These are phyloP conservation scores for Plebejus anna DNA, from an alignment of 2,888 invertebrate species.

Conservation along the genomic window DNA sequence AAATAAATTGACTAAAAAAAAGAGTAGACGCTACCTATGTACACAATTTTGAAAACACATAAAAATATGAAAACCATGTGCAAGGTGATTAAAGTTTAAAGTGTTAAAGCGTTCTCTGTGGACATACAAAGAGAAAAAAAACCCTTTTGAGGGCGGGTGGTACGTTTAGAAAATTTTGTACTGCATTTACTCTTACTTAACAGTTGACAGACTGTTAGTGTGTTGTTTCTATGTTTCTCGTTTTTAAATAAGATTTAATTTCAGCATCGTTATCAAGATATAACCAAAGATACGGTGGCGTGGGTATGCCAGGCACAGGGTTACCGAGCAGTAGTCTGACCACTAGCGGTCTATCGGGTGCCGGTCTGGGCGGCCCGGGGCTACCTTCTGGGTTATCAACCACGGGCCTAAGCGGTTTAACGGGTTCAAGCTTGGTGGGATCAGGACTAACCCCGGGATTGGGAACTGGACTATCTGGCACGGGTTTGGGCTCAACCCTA, in stretches of 20 bases:
- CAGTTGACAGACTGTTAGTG: too few relatives aligned
- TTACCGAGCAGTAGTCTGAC: conserved; percentile 55
- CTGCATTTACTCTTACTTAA: too few relatives aligned
- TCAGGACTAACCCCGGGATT: conserved; percentile 65
- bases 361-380: conserved; percentile 53
- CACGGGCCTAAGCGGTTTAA: conserved; percentile 69
- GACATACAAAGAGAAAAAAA: too few relatives aligned
- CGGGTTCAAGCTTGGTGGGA: conserved; percentile 67
- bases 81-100: too few relatives aligned
- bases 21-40: too few relatives aligned
- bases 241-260: conserved; percentile 4
- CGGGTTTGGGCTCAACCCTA: conserved; percentile 62
- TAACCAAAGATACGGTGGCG: conserved; percentile 81
- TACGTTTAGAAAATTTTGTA: too few relatives aligned
- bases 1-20: too few relatives aligned
- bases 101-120: too few relatives aligned
- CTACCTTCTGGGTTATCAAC: conserved; percentile 68
- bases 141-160: too few relatives aligned
- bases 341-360: conserved; percentile 45
- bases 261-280: conserved; percentile 80
- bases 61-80: too few relatives aligned
- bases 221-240: too few relatives aligned
- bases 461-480: conserved; percentile 60
- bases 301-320: conserved; percentile 54
- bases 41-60: too few relatives aligned